Evolutionary conservation across 64 coral and sea anemone species (phyloP), one percentile per base, ranked within the genome.

Genomic region (Montipora capricornis): DNA sequence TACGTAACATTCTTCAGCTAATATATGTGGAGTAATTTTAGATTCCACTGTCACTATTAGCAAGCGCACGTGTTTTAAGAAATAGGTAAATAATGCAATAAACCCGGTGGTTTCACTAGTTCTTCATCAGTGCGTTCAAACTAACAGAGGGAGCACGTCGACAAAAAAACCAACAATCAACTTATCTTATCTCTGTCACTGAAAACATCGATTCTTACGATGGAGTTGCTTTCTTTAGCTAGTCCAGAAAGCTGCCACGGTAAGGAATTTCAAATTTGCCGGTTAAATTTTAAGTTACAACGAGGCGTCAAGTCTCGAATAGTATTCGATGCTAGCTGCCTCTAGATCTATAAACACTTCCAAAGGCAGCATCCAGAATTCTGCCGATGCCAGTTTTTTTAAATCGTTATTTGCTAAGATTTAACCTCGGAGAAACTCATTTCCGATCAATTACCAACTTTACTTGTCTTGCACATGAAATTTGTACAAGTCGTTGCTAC

Each of bases 1-100:
- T 86, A 86, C 47, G 82, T 86, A 86, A 86, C 22, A 44, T 44
- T 45, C 61, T 68, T n/a, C 17, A 20, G 62, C 44, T 71, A 86
- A 86, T 86, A 2, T 20, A 22, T 48, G 82, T 4, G 7, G 2
- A 19, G 44, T 78, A 78, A 68, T 71, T 71, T 86, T 4, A 3
- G 13, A 84, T 19, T 73, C 82, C 68, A 45, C 7, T 8, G 17
- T 11, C 82, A 71, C 47, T 5, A 46, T 22, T 19, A 7, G 2
- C 17, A 49, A 49, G 20, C 17, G 82, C 82, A 86, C 82, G 82
- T 86, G 82, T 19, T 46, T 77, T 78, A 7, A 5, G 16, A 5
- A 45, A 5, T 37, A 49, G 26, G 37, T 76, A 76, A 44, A 76
- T 46, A 47, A 47, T 49, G 76, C 15, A 78, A 78, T 49, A 49